Percentiles rank a stretch among this genome's conserved stretches.
Evolutionary conservation across 1,140 invertebrate species (phyloP).

Genomic region (Oryctes rhinoceros): DNA sequence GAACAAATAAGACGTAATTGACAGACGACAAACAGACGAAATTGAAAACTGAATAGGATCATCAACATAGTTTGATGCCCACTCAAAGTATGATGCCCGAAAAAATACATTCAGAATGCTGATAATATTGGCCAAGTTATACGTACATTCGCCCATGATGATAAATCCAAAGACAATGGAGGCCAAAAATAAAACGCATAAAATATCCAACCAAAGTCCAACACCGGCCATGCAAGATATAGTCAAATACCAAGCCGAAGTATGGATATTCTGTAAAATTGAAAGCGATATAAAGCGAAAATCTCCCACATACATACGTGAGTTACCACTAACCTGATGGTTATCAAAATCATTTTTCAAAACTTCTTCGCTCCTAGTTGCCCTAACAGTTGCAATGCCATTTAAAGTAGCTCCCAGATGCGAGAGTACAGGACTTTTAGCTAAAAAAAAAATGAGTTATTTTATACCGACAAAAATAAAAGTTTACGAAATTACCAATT

Average conservation of each 20-base stretch:
- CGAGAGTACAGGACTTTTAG: slow-evolving; percentile 80
- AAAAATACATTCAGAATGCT: no score
- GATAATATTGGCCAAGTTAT: not conserved
- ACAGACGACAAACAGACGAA: no score
- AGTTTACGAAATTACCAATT: slow-evolving; percentile 58
- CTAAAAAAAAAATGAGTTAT: slow-evolving; percentile 54
- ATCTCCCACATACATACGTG: no score
- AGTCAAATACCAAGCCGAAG: slow-evolving; percentile 69
- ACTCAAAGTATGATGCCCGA: no score
- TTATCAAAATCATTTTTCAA: slow-evolving; percentile 60
- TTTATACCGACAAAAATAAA: slow-evolving; percentile 34
- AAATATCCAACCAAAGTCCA: slow-evolving; percentile 80
- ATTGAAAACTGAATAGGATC: no score
- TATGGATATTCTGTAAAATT: slow-evolving; percentile 49
- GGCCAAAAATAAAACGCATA: slow-evolving; percentile 74
- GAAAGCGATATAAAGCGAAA: no score
- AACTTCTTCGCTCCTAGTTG: slow-evolving; percentile 58
- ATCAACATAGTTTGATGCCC: no score
- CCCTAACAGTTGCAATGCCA: slow-evolving; percentile 59
- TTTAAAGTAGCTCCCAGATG: slow-evolving; percentile 67
- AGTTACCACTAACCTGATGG: slow-evolving; percentile 51
- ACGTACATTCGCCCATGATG: slow-evolving; percentile 61
- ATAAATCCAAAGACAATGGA: slow-evolving; percentile 78
- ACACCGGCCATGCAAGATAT: slow-evolving; percentile 78
- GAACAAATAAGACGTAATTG: no score